Conservation (phyloP, 2,113 vertebrate species). For the Pollachius pollachius region DNA sequence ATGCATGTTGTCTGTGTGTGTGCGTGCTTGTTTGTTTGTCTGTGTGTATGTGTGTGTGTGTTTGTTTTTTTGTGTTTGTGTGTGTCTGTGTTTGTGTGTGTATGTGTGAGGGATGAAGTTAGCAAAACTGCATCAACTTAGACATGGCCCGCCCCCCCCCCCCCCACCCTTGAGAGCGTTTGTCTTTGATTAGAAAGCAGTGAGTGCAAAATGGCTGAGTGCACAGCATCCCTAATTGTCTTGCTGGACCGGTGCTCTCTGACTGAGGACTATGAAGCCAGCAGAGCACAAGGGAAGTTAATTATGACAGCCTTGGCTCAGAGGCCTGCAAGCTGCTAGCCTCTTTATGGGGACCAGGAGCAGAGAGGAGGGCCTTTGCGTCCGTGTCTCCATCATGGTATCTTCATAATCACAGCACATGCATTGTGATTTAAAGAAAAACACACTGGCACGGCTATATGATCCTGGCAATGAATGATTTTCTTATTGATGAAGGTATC, state of each 20-base stretch:
- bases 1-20: neutral
- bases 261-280: slow-evolving; percentile 54
- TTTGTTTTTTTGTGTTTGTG: neutral
- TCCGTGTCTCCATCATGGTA: too few species aligned
- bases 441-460: too few species aligned
- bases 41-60: neutral
- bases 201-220: slow-evolving; percentile 46
- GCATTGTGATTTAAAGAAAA: too few species aligned
- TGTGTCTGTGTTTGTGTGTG: neutral
- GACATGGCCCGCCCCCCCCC: too few species aligned
- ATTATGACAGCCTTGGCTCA: slow-evolving; percentile 21
- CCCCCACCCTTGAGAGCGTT: slow-evolving; percentile 27
- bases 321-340: neutral
- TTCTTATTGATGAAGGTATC: too few species aligned
- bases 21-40: neutral
- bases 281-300: slow-evolving; percentile 40
- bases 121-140: slow-evolving; percentile 29
- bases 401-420: too few species aligned
- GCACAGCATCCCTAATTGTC: slow-evolving; percentile 62
- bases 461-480: too few species aligned
- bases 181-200: slow-evolving; percentile 58
- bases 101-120: neutral
- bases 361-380: too few species aligned
- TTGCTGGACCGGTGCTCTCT: slow-evolving; percentile 52
- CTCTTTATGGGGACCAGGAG: too few species aligned